Evolutionary conservation across 2,888 invertebrate species (phyloP), one percentile per base, ranked within the genome.

Genomic region (Crocallis elinguaria): DNA sequence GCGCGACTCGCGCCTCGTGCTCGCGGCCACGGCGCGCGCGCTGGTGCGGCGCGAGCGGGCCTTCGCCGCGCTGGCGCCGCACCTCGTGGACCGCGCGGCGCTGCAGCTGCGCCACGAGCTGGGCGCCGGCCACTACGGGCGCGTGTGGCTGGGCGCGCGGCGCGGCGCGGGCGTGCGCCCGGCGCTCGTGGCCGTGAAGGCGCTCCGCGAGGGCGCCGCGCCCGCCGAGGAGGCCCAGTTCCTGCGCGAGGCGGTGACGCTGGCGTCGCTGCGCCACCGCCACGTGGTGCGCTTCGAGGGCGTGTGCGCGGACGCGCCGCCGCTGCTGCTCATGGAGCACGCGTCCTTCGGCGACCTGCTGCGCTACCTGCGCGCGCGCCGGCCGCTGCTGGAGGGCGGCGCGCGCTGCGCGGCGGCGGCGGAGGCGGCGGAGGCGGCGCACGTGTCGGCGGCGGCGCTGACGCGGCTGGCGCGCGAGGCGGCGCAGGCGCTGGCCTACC

Each of bases 291-390:
- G 94, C 59, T 88, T 98, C 12, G 81, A 96, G 9, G 98, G 96
- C 0, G 96, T 98, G 8, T 86, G 86, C 60, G 95, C 95, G 0
- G 94, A 95, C 64, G 94, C 93, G 3, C 96, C 97, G 58, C 97
- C 97, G 0, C 94, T 97, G 6, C 95, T 96, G 67, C 95, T 96
- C 0, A 97, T 98, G 97, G 98, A 98, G 79, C 96, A 96, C 67
- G 97, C 98, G 93, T 90, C 97, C 3, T 96, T 97, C 75, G 98
- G 97, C 11, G 98, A 98, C 77, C 84, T 98, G 64, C 96, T 96
- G 77, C 96, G 95, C 0, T 98, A 95, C 79, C 89, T 98, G 32
- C 85, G 29, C 87, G 67, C 71, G 30, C 77, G 98, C 43, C 93
- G 97, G 14, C 95, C 96, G 79, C 91, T 97, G 64, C 96, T 95